Conservation (phyloP, 1,140 invertebrate genomes). For the Atopsyche davidsoni region DNA sequence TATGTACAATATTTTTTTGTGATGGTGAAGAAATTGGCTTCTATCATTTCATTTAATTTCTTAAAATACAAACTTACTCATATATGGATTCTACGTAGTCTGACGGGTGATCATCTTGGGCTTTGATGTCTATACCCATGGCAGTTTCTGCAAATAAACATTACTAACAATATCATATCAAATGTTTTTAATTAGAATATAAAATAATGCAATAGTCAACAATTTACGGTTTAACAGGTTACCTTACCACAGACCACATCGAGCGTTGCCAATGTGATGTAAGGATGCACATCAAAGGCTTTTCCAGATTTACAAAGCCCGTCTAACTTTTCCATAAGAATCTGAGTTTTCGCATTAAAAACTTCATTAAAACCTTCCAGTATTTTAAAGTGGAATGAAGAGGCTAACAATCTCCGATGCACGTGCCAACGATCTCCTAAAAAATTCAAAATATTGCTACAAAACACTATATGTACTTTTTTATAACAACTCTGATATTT, state of each 20-base stretch:
- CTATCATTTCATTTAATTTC: too few relatives aligned
- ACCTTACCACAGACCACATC: slow-evolving; percentile 62
- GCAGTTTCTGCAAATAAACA: slow-evolving; percentile 23
- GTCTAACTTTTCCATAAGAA: slow-evolving; percentile 56
- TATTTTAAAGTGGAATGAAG: slow-evolving; percentile 72
- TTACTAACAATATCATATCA: slow-evolving; percentile 5
- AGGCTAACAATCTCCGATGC: slow-evolving; percentile 65
- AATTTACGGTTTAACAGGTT: background rate
- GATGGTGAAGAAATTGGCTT: too few relatives aligned
- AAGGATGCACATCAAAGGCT: slow-evolving; percentile 54
- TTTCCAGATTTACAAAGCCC: slow-evolving; percentile 54
- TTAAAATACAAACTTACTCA: slow-evolving; percentile 7
- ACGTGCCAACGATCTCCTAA: slow-evolving; percentile 54
- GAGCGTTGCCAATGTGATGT: slow-evolving; percentile 57
- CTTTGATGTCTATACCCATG: slow-evolving; percentile 28
- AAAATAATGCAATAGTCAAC: background rate
- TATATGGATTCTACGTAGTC: slow-evolving; percentile 23
- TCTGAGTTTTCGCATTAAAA: slow-evolving; percentile 41
- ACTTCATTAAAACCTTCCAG: slow-evolving; percentile 61
- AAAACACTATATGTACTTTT: background rate
- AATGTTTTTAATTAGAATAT: background rate
- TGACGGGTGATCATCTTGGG: slow-evolving; percentile 15
- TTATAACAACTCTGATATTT: background rate
- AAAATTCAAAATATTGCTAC: background rate
- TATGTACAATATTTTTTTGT: too few relatives aligned